Conservation (phyloP, 2,797 vertebrate species). For the Lepilemur septentrionalis region DNA sequence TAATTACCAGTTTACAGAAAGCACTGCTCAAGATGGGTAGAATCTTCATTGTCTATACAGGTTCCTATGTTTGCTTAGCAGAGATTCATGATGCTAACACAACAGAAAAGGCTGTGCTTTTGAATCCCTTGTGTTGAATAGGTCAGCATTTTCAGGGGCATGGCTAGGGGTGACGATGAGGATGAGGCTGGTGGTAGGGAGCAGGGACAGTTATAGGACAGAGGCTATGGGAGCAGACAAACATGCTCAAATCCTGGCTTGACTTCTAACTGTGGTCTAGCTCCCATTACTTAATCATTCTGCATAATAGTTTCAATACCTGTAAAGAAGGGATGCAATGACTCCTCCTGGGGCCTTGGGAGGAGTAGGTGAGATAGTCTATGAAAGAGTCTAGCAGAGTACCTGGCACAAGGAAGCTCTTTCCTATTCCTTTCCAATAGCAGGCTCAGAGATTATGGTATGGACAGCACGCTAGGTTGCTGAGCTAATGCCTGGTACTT, state of each 20-base stretch:
- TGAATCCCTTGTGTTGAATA: not conserved
- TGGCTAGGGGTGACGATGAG: not conserved
- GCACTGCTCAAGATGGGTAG: constrained; percentile 65
- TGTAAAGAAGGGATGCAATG: not conserved
- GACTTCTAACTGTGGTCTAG: not conserved
- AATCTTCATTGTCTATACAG: constrained; percentile 47
- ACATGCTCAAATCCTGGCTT: too few relatives aligned
- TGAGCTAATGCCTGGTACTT: not conserved
- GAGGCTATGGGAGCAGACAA: not conserved
- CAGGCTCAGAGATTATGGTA: accelerated
- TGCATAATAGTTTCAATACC: not conserved
- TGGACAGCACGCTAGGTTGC: not conserved
- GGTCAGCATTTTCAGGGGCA: not conserved
- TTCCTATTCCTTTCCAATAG: not conserved
- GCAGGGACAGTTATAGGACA: not conserved
- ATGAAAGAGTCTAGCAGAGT: not conserved
- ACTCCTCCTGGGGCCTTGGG: not conserved
- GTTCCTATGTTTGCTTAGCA: constrained; percentile 60
- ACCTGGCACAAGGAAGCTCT: not conserved
- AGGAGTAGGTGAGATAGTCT: not conserved
- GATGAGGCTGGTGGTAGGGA: not conserved
- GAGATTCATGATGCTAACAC: constrained; percentile 17
- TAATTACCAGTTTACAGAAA: constrained; percentile 82
- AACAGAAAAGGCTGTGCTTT: constrained; percentile 9
- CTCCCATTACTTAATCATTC: not conserved